Conservation (phyloP, 1,140 invertebrate species). For the Anastrepha ludens region DNA sequence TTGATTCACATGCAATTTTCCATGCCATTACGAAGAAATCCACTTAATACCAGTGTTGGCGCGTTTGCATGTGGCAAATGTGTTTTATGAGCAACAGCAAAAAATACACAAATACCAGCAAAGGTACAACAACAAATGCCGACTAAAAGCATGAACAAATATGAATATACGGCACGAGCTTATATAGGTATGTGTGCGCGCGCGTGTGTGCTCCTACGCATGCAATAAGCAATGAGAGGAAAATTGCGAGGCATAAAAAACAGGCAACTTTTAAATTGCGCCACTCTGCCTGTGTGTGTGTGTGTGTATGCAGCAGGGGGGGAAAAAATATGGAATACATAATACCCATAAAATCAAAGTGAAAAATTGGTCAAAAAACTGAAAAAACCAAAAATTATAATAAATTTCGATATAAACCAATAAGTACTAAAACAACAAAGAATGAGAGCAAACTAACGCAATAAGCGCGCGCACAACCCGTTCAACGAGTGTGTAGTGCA, state of each 20-base stretch:
- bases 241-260: slow-evolving; percentile 35
- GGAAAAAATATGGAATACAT: background rate
- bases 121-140: background rate
- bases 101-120: background rate
- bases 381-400: background rate
- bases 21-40: slow-evolving; percentile 52
- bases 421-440: background rate
- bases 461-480: background rate
- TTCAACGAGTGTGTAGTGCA: background rate
- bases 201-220: background rate
- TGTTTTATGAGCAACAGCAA: slow-evolving; percentile 30
- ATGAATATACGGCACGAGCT: background rate
- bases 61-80: slow-evolving; percentile 50
- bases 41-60: slow-evolving; percentile 49
- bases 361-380: background rate
- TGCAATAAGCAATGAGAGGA: background rate
- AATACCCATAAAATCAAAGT: background rate
- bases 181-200: background rate
- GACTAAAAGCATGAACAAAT: background rate
- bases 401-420: background rate
- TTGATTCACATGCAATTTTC: slow-evolving; percentile 53
- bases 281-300: background rate
- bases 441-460: background rate
- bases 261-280: background rate
- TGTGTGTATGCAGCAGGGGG: background rate